phyloP scores from a whole-genome alignment of 2,797 vertebrate species.

The Coregonus suidteri region DNA sequence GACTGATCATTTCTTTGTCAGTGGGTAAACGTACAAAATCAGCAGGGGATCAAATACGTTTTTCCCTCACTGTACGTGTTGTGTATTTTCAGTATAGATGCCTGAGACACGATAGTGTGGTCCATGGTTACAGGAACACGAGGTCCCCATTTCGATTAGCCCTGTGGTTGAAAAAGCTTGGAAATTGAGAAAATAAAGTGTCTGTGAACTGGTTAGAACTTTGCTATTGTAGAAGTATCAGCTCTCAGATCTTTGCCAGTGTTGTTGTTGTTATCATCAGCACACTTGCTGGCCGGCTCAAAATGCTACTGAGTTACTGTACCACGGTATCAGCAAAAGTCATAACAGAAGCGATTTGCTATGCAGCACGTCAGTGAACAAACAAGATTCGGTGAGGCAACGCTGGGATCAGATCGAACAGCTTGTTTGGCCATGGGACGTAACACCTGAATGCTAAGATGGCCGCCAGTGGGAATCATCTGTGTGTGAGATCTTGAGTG shows the following conservation, averaged over 20 bases:
- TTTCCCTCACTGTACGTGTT: too few relatives aligned
- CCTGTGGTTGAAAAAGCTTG: neutral
- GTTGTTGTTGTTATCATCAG: neutral
- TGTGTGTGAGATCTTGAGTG: conserved; percentile 49
- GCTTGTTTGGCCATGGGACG: conserved; percentile 38
- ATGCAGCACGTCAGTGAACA: conserved; percentile 42
- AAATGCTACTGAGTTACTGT: conserved; percentile 24
- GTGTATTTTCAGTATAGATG: too few relatives aligned
- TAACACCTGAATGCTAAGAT: conserved; percentile 48
- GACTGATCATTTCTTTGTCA: too few relatives aligned
- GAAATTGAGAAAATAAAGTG: neutral
- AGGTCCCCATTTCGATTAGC: neutral
- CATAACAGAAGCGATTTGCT: conserved; percentile 33
- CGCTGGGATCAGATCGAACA: conserved; percentile 45
- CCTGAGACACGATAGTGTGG: too few relatives aligned
- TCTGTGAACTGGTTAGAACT: too few relatives aligned
- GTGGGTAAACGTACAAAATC: too few relatives aligned
- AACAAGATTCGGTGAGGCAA: conserved; percentile 55
- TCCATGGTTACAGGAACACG: too few relatives aligned
- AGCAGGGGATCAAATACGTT: too few relatives aligned
- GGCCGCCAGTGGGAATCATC: conserved; percentile 49
- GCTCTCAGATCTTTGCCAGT: neutral
- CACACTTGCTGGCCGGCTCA: conserved; percentile 31
- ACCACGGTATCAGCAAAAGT: conserved; percentile 38
- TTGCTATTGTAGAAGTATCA: too few relatives aligned